These are phyloP conservation scores for Mustela erminea DNA, from an alignment of 2,797 vertebrate species.

Conservation along the genomic window DNA sequence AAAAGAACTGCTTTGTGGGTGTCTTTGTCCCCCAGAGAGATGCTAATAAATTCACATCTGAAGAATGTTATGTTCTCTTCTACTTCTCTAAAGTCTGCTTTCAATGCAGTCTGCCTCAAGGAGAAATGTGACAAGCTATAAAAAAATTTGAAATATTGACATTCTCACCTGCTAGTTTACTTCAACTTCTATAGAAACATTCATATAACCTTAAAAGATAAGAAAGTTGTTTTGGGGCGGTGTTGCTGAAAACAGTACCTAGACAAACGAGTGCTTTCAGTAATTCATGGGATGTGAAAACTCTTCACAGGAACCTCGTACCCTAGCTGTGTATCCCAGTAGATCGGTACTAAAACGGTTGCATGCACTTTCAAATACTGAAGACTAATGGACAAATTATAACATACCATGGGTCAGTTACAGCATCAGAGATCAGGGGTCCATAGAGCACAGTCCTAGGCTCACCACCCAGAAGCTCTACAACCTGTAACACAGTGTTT, in stretches of 20 bases:
- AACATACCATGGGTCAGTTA: neutral
- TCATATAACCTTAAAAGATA: neutral
- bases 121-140: constrained; percentile 49
- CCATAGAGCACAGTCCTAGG: neutral
- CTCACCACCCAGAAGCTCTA: neutral
- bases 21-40: constrained; percentile 48
- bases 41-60: constrained; percentile 63
- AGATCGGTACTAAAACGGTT: neutral
- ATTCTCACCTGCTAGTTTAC: constrained; percentile 17
- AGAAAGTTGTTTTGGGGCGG: neutral
- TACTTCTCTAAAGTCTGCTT: constrained; percentile 28
- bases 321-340: neutral
- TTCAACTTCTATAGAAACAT: constrained; percentile 42
- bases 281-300: neutral
- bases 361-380: neutral
- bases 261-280: neutral
- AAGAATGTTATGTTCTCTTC: constrained; percentile 21
- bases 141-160: constrained; percentile 31
- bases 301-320: neutral
- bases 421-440: neutral
- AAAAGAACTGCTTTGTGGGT: constrained; percentile 30
- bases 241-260: neutral
- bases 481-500: neutral
- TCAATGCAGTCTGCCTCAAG: neutral
- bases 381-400: neutral